phyloP scores from a whole-genome alignment of 2,888 invertebrate species.

The Archips crataeganus region DNA sequence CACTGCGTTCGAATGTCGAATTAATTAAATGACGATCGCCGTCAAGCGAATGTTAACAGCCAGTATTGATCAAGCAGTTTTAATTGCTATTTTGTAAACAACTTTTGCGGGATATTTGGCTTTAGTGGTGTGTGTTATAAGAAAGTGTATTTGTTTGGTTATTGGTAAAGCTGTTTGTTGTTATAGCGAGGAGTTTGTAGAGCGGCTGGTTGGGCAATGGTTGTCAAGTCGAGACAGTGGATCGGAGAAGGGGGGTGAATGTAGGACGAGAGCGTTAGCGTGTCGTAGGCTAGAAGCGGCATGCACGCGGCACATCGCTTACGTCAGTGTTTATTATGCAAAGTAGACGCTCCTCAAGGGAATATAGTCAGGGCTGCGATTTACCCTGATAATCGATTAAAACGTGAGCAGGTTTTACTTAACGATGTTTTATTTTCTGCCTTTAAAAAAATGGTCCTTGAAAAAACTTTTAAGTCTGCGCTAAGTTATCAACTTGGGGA shows the following conservation, averaged over 20 bases:
- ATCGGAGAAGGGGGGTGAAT: conserved; percentile 81
- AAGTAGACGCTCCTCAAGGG: conserved; percentile 23
- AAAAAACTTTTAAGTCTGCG: neutral
- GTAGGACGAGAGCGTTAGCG: conserved; percentile 70
- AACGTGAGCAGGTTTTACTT: neutral
- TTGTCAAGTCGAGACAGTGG: conserved; percentile 74
- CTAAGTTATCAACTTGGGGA: neutral
- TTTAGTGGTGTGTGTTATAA: conserved; percentile 56
- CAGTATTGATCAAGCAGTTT: conserved; percentile 61
- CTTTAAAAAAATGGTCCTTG: neutral
- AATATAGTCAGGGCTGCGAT: conserved; percentile 21
- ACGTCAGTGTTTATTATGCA: conserved; percentile 53
- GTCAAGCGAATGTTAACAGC: conserved; percentile 76
- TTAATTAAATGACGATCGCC: conserved; percentile 79
- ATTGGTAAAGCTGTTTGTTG: conserved; percentile 49
- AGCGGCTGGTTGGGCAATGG: conserved; percentile 81
- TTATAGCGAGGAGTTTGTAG: conserved; percentile 67
- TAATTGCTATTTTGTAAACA: conserved; percentile 52
- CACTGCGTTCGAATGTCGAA: conserved; percentile 77
- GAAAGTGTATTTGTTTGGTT: conserved; percentile 44
- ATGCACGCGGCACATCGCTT: conserved; percentile 45
- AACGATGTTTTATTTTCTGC: neutral
- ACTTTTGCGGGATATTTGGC: conserved; percentile 55
- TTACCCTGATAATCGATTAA: neutral
- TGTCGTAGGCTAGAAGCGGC: conserved; percentile 61